Conservation (phyloP, 2,113 vertebrate species). For the Eupsittula cactorum region DNA sequence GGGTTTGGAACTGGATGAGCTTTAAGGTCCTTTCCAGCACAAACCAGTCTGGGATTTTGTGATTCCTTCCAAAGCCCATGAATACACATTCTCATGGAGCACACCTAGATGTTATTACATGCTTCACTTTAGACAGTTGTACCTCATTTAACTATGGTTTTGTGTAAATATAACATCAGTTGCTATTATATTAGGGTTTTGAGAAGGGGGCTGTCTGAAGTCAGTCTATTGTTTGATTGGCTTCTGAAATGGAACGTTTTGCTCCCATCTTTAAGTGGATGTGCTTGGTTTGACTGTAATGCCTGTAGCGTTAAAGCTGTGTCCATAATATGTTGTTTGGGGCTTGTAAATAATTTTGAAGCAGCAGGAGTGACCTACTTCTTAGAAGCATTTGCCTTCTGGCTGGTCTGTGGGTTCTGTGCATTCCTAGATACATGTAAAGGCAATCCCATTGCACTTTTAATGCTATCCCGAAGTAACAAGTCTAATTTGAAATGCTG, state of each 20-base stretch:
- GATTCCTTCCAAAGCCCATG: not conserved
- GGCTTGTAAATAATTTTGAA: conserved; percentile 51
- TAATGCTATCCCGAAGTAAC: not conserved
- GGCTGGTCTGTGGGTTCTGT: conserved; percentile 11
- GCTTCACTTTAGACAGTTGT: rapidly evolving
- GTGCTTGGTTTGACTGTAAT: not conserved
- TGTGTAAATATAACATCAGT: rapidly evolving
- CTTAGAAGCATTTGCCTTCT: conserved; percentile 67
- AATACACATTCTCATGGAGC: rapidly evolving
- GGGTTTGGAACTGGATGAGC: not conserved
- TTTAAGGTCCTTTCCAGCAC: not conserved
- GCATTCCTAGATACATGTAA: not conserved
- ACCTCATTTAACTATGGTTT: rapidly evolving
- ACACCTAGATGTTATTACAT: rapidly evolving
- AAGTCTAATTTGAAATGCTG: not conserved
- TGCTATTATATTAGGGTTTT: not conserved
- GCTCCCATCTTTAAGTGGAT: not conserved
- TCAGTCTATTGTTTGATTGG: rapidly evolving
- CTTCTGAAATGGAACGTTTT: not conserved
- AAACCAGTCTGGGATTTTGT: not conserved
- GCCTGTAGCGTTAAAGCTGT: not conserved
- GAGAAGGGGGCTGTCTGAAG: not conserved
- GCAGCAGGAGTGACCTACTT: conserved; percentile 70
- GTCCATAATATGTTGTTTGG: not conserved
- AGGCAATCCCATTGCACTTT: not conserved